A percentile compares a stretch with the other conserved stretches of the same genome.
Evolutionary conservation across 2,888 invertebrate genomes (phyloP).

Genomic region (Hermaeophaga mercurialis): DNA sequence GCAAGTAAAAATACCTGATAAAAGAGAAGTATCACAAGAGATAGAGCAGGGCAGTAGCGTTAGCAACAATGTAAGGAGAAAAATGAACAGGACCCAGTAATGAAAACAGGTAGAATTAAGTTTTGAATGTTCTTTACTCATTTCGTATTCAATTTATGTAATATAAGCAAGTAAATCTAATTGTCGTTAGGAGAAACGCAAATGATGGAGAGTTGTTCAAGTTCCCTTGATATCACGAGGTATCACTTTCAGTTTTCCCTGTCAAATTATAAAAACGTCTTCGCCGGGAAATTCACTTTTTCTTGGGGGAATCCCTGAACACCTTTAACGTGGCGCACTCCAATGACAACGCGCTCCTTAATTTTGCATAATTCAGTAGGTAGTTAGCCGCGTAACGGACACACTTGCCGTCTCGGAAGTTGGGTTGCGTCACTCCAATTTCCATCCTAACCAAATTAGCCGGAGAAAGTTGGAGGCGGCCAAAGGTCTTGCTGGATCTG

Average conservation of each 20-base stretch:
- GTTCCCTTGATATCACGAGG: background rate
- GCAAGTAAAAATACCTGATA: too few relatives aligned
- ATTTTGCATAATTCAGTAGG: constrained; percentile 28
- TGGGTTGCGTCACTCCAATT: constrained; percentile 20
- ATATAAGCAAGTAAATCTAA: too few relatives aligned
- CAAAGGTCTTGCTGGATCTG: constrained; percentile 16
- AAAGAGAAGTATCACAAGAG: too few relatives aligned
- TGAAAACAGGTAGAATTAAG: too few relatives aligned
- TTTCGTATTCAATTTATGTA: too few relatives aligned
- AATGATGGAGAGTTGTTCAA: background rate
- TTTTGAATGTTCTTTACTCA: too few relatives aligned
- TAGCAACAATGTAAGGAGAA: too few relatives aligned
- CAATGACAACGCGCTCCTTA: constrained; percentile 16
- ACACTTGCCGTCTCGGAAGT: constrained; percentile 13
- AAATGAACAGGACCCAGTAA: too few relatives aligned
- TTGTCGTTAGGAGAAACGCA: background rate
- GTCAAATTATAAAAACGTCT: constrained; percentile 9
- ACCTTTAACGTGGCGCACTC: background rate
- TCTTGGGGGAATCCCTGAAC: constrained; percentile 5
- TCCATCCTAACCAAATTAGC: constrained; percentile 25
- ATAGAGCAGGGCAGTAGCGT: too few relatives aligned
- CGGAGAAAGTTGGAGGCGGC: constrained; percentile 10
- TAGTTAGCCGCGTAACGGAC: constrained; percentile 18
- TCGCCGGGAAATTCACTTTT: background rate
- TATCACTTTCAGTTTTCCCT: constrained; percentile 13